phyloP scores from a whole-genome alignment of 2,797 vertebrate species.

The Zenarchopterus dispar region DNA sequence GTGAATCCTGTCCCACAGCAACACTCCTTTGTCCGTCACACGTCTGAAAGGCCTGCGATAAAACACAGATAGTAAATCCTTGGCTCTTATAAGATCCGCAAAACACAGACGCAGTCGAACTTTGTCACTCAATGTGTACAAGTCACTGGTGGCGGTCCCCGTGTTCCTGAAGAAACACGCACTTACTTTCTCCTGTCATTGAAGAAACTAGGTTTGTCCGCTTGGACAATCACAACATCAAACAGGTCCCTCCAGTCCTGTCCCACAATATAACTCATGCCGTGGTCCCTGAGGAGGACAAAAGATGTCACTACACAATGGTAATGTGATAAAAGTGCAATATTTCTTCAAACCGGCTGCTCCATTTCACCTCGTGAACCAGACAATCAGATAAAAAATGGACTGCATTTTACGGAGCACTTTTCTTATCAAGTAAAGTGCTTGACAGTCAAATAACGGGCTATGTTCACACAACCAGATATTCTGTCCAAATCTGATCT shows the following conservation, averaged over 20 bases:
- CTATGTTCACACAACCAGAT: too few relatives aligned
- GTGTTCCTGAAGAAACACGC: neutral
- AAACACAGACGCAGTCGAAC: slow-evolving; percentile 16
- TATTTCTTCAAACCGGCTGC: too few relatives aligned
- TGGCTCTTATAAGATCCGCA: neutral
- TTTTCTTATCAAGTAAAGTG: too few relatives aligned
- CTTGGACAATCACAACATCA: slow-evolving; percentile 96
- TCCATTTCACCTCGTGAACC: too few relatives aligned
- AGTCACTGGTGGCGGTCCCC: neutral
- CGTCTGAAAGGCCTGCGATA: slow-evolving; percentile 91
- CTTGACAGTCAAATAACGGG: too few relatives aligned
- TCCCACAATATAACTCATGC: slow-evolving; percentile 96
- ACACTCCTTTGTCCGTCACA: slow-evolving; percentile 91
- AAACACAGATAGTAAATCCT: slow-evolving; percentile 16
- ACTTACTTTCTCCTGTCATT: slow-evolving; percentile 95
- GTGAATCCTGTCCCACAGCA: slow-evolving; percentile 98
- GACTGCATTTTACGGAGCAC: too few relatives aligned
- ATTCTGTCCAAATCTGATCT: too few relatives aligned
- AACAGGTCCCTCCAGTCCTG: slow-evolving; percentile 98
- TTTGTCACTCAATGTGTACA: neutral
- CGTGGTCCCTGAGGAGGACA: slow-evolving; percentile 86
- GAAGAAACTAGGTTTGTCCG: slow-evolving; percentile 97
- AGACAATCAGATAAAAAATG: too few relatives aligned
- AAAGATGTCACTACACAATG: neutral
- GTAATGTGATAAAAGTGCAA: too few relatives aligned